These are phyloP conservation scores for Actinia equina DNA, from an alignment of 64 coral and sea anemone species.

Conservation along the genomic window DNA sequence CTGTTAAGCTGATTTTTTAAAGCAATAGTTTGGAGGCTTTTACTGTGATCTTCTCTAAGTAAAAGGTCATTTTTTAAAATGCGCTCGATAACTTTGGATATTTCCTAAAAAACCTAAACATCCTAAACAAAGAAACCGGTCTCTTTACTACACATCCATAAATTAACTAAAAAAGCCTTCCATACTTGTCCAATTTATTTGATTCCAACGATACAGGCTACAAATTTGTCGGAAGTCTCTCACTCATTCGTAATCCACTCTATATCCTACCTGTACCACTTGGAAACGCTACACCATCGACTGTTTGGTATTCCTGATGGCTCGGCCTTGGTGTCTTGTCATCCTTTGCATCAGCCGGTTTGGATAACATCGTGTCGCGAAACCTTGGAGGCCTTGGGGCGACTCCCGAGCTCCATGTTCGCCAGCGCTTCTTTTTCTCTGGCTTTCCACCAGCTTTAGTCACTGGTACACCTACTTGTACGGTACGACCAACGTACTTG, in stretches of 20 bases:
- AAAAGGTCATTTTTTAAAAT: no score
- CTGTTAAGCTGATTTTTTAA: no score
- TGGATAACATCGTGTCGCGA: constrained; percentile 76
- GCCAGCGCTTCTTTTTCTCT: constrained; percentile 73
- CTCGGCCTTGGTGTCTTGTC: constrained; percentile 56
- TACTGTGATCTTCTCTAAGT: no score
- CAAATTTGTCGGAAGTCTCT: background rate
- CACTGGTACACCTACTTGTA: constrained; percentile 46
- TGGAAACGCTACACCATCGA: constrained; percentile 76
- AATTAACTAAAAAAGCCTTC: no score
- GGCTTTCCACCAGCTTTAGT: constrained; percentile 65
- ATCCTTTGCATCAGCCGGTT: constrained; percentile 59
- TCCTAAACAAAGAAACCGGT: no score
- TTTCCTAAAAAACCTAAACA: no score
- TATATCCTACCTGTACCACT: constrained; percentile 39
- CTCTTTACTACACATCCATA: no score
- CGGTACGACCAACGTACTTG: constrained; percentile 34
- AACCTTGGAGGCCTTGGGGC: constrained; percentile 75
- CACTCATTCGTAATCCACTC: no score
- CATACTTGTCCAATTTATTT: no score
- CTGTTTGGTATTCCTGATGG: constrained; percentile 82
- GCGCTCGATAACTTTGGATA: no score
- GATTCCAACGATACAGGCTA: no score
- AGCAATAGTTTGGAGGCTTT: no score
- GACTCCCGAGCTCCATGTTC: constrained; percentile 66